Evolutionary conservation across 2,888 invertebrate species (phyloP), one percentile per base, ranked within the genome.

Genomic region (Erynnis tages): DNA sequence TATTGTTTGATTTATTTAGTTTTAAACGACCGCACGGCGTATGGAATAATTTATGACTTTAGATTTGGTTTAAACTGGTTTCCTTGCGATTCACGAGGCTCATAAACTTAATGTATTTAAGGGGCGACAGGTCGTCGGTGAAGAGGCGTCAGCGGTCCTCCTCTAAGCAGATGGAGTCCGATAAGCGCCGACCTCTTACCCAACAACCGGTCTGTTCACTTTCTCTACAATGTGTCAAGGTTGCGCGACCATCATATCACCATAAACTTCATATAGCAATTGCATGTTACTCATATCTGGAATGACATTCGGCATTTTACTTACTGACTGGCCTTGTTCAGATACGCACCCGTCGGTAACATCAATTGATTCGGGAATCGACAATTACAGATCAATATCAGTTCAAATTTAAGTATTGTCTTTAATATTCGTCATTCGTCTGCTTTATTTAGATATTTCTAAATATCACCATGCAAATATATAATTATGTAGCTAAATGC

Each of bases 141-240:
- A 47, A 23, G 21, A 48, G 21, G 23, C 40, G 30, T 30, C 48
- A 11, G 35, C 23, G 40, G 16, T 23, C 38, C 45, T 53, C 57
- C 47, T 55, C 55, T 54, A 50, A 57, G 48, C 52, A 54, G 54
- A 55, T 56, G 50, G 48, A 54, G 54, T 53, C 50, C 52, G 56
- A 53, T 57, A 56, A 49, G 32, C 58, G 54, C 44, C 73, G 73
- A 74, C 77, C 69, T 62, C 59, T 86, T 84, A 74, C 74, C 64
- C 71, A 82, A 86, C 62, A 75, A 84, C 85, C 78, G 73, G 87
- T 80, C 72, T 60, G 80, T 80, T 81, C 82, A 88, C 88, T 89
- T 89, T 89, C 88, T 76, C 85, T 63, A 58, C 63, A 59, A 53
- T 69, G 59, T 83, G 88, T 88, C 88, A 89, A 89, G 88, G 88